Evolutionary conservation across 1,140 invertebrate species (phyloP).

Genomic region (Drosophila serrata): DNA sequence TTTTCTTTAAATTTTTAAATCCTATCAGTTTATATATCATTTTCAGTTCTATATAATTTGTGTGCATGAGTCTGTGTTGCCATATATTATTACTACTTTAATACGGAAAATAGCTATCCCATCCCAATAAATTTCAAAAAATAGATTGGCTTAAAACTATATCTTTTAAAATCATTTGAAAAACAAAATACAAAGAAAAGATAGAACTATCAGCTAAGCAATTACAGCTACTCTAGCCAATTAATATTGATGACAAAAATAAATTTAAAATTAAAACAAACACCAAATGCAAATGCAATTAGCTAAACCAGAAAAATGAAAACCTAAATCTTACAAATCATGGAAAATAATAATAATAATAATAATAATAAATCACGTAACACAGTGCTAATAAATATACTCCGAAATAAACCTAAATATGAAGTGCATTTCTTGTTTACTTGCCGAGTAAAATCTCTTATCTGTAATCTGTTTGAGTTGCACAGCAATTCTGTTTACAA

Average conservation of each 20-base stretch:
- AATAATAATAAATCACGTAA: slow-evolving; percentile 41
- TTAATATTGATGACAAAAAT: slow-evolving; percentile 45
- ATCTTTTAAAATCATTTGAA: slow-evolving; percentile 14
- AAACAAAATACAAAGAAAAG: slow-evolving; percentile 11
- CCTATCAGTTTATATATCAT: background rate
- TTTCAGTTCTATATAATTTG: slow-evolving; percentile 7
- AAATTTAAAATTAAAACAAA: background rate
- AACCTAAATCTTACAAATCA: slow-evolving; percentile 48
- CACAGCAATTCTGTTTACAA: slow-evolving; percentile 25
- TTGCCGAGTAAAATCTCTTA: background rate
- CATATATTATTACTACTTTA: slow-evolving; percentile 20
- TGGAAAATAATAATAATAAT: slow-evolving; percentile 64
- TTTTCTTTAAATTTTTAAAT: background rate
- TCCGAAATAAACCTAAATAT: slow-evolving; percentile 61
- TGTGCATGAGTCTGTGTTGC: slow-evolving; percentile 23
- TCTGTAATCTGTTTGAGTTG: slow-evolving; percentile 15
- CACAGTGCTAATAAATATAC: slow-evolving; percentile 63
- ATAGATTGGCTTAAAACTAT: slow-evolving; percentile 14
- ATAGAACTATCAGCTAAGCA: slow-evolving; percentile 22
- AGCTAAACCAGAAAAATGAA: slow-evolving; percentile 32
- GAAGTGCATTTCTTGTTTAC: slow-evolving; percentile 39
- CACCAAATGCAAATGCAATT: slow-evolving; percentile 27
- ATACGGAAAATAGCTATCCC: slow-evolving; percentile 6
- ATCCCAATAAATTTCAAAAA: background rate
- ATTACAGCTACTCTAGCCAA: slow-evolving; percentile 42